Evolutionary conservation across 2,888 invertebrate genomes (phyloP).

Genomic region (Anthrax anthrax): DNA sequence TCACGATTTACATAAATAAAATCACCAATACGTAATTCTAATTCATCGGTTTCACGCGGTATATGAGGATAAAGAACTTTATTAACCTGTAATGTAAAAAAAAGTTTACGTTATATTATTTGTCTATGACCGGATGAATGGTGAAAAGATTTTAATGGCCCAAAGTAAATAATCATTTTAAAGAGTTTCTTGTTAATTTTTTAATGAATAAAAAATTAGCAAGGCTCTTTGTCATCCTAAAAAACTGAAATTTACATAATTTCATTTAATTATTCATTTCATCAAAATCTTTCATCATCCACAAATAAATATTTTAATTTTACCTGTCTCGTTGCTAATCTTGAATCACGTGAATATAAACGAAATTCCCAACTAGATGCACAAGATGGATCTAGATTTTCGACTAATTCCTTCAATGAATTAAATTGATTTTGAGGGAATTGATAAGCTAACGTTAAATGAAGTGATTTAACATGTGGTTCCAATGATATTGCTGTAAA

Average conservation of each 20-base stretch:
- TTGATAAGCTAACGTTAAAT: slow-evolving; percentile 79
- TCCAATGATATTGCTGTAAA: slow-evolving; percentile 55
- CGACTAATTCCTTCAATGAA: slow-evolving; percentile 55
- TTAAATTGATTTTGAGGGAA: slow-evolving; percentile 60
- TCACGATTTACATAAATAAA: slow-evolving; percentile 69
- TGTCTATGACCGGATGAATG: no score
- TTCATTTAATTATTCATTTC: no score
- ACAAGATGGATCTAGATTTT: slow-evolving; percentile 51
- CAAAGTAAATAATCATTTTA: neutral
- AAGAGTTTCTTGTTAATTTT: no score
- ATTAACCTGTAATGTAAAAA: slow-evolving; percentile 49
- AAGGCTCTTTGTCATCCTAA: no score
- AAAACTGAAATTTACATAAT: no score
- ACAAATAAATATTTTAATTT: neutral
- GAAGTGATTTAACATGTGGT: slow-evolving; percentile 71
- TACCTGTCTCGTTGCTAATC: slow-evolving; percentile 56
- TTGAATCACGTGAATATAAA: slow-evolving; percentile 71
- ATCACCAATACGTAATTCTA: slow-evolving; percentile 74
- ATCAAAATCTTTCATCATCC: no score
- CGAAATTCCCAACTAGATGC: slow-evolving; percentile 70
- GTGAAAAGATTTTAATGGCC: neutral
- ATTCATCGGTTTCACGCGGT: slow-evolving; percentile 65
- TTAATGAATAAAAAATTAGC: no score
- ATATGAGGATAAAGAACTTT: slow-evolving; percentile 66
- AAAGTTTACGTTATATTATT: neutral